These are phyloP conservation scores for Ostrea edulis DNA, from an alignment of 1,140 invertebrate species.

Conservation along the genomic window DNA sequence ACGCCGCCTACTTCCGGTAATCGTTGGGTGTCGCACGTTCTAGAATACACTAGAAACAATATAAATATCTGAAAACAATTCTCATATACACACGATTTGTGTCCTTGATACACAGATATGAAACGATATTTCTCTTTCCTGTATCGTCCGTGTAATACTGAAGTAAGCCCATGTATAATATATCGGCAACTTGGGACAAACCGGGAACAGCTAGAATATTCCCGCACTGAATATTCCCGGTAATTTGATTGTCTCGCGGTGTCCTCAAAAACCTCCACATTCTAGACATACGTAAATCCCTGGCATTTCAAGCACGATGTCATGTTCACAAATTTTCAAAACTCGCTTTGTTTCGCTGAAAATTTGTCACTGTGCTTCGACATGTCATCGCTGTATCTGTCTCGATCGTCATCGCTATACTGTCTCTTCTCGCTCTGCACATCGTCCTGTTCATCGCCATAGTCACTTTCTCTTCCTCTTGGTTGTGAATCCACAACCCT, in stretches of 20 bases:
- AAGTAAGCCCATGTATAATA: neutral
- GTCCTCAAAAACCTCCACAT: no score
- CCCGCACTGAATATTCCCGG: no score
- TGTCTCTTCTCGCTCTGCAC: neutral
- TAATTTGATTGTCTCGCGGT: no score
- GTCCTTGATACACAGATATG: neutral
- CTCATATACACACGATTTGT: neutral
- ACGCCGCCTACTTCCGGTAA: no score
- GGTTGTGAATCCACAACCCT: neutral
- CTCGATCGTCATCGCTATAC: neutral
- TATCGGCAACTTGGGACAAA: neutral
- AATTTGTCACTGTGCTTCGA: neutral
- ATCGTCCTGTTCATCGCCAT: conserved; percentile 3
- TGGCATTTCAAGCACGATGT: no score
- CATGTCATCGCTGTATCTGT: conserved; percentile 7
- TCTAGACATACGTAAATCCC: no score
- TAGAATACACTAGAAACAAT: no score
- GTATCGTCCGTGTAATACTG: conserved; percentile 7
- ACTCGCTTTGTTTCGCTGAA: conserved; percentile 8
- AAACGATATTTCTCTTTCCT: neutral
- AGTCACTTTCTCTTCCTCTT: neutral
- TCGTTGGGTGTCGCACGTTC: no score
- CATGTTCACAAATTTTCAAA: neutral
- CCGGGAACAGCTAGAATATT: neutral
- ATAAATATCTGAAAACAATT: no score